Conservation (phyloP, 2,888 invertebrate genomes). For the Reticulitermes lucifugus region DNA sequence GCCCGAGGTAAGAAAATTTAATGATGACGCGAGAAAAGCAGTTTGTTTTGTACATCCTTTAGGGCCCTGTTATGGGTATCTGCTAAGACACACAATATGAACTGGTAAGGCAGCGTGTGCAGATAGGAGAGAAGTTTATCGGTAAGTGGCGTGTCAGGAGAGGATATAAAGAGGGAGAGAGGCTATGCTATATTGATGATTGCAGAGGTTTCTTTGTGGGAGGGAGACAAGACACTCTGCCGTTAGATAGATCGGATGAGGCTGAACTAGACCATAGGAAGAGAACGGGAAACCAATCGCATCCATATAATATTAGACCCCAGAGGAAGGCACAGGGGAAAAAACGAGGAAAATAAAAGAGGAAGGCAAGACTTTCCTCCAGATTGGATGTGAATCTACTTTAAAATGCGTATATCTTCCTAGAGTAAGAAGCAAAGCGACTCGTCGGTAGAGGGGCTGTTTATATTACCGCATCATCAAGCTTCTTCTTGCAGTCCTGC, state of each 20-base stretch:
- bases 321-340: conserved; percentile 27
- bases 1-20: no score
- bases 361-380: conserved; percentile 32
- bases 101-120: conserved; percentile 19
- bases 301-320: conserved; percentile 50
- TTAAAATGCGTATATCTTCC: conserved; percentile 44
- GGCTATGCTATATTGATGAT: conserved; percentile 43
- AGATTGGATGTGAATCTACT: conserved; percentile 51
- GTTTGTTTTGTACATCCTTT: neutral
- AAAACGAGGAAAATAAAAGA: conserved; percentile 33
- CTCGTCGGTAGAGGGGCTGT: conserved; percentile 18
- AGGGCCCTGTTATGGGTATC: neutral
- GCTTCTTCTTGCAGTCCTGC: conserved; percentile 13
- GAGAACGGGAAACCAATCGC: conserved; percentile 48
- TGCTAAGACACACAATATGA: neutral
- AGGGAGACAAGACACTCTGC: conserved; percentile 21
- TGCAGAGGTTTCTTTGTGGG: conserved; percentile 44
- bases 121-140: conserved; percentile 19
- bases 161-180: conserved; percentile 18
- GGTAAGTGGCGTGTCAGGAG: conserved; percentile 21
- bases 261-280: conserved; percentile 27
- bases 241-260: conserved; percentile 2
- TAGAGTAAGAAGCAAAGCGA: neutral
- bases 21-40: no score
- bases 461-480: conserved; percentile 49